Conservation (phyloP, 2,888 invertebrate genomes). For the Polyommatus iphigenia region DNA sequence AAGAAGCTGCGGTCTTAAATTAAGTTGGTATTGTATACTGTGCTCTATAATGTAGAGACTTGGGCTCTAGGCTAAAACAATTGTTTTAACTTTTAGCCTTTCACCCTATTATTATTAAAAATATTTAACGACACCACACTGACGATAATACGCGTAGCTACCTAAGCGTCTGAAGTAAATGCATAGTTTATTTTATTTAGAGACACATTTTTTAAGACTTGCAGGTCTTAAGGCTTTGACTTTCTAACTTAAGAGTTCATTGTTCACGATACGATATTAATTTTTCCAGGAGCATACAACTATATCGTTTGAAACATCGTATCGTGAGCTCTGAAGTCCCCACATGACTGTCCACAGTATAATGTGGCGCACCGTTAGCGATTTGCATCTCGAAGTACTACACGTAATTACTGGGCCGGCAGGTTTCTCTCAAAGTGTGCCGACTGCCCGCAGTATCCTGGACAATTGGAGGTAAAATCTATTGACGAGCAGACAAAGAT, state of each 20-base stretch:
- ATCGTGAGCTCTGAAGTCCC: not conserved
- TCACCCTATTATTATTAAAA: no score
- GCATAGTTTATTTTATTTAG: no score
- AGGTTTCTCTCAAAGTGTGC: constrained; percentile 19
- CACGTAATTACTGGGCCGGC: not conserved
- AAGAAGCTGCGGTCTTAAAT: no score
- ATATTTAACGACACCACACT: not conserved
- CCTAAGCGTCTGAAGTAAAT: no score
- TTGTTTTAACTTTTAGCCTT: no score
- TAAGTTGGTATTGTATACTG: no score
- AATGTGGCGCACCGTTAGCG: constrained; percentile 4
- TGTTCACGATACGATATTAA: not conserved
- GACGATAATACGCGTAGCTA: no score
- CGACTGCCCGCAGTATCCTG: constrained; percentile 3
- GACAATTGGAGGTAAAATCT: not conserved
- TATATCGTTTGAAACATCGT: not conserved
- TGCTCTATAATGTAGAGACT: no score
- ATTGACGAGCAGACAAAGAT: not conserved
- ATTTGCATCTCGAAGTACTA: not conserved
- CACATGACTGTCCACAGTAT: not conserved
- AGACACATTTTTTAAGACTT: no score
- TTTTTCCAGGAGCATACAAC: not conserved
- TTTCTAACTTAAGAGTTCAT: no score
- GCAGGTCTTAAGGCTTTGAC: no score
- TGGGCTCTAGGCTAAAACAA: no score